phyloP scores from a whole-genome alignment of 1,140 invertebrate genomes.

The Vanessa tameamea region DNA sequence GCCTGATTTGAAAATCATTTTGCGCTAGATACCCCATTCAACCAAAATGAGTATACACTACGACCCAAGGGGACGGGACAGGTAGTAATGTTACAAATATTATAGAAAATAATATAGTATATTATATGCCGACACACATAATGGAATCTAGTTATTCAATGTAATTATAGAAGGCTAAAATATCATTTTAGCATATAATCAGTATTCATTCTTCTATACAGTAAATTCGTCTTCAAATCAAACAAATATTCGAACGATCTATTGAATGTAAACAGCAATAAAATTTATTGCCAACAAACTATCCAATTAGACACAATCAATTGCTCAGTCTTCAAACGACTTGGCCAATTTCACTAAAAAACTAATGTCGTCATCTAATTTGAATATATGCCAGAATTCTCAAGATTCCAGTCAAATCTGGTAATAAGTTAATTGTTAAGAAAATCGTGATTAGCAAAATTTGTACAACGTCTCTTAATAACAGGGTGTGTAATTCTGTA shows the following conservation, averaged over 20 bases:
- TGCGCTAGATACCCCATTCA: no score
- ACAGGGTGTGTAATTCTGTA: neutral
- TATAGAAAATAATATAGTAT: no score
- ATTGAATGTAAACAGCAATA: conserved; percentile 27
- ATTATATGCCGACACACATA: neutral
- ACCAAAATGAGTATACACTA: no score
- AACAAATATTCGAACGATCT: conserved; percentile 9
- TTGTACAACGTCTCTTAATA: neutral
- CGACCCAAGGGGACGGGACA: no score
- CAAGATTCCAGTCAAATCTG: conserved; percentile 37
- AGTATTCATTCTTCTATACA: neutral
- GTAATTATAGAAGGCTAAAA: neutral
- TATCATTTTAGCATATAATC: neutral
- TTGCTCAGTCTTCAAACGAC: conserved; percentile 37
- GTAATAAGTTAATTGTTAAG: neutral
- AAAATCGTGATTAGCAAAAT: neutral
- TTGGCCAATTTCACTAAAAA: conserved; percentile 34
- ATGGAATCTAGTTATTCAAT: neutral
- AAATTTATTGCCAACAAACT: conserved; percentile 33
- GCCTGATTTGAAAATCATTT: no score
- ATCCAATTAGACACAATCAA: conserved; percentile 40
- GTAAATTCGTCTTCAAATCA: conserved; percentile 6
- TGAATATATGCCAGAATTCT: conserved; percentile 47
- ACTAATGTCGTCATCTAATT: conserved; percentile 40
- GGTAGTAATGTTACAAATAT: no score